Conservation (phyloP, 2,113 vertebrate species). For the Caranx ignobilis region DNA sequence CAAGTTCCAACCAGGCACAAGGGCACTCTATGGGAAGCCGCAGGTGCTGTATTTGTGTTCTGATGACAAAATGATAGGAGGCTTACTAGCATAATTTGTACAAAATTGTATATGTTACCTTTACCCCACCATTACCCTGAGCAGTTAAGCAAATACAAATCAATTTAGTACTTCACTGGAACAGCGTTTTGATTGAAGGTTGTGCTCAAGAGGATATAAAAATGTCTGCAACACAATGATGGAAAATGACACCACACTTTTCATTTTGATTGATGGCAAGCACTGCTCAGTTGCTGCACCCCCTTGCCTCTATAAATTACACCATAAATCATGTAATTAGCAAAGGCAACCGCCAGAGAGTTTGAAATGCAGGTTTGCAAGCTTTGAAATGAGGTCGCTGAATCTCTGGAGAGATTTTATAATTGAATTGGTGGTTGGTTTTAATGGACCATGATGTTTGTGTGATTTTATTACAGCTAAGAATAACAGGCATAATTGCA, state of each 20-base stretch:
- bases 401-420: conserved; percentile 53
- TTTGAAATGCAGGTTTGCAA: conserved; percentile 39
- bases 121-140: conserved; percentile 16
- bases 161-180: not conserved
- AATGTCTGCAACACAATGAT: conserved; percentile 10
- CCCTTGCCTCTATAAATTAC: conserved; percentile 54
- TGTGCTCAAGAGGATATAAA: conserved; percentile 25
- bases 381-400: conserved; percentile 55
- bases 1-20: not conserved
- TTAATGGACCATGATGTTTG: conserved; percentile 64
- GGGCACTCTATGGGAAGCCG: not conserved
- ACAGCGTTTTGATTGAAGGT: conserved; percentile 34
- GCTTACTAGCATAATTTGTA: conserved; percentile 21
- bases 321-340: conserved; percentile 73
- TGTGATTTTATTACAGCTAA: conserved; percentile 53
- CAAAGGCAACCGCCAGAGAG: conserved; percentile 35
- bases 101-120: conserved; percentile 18
- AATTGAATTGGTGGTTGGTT: conserved; percentile 48
- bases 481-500: conserved; percentile 31
- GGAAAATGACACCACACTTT: conserved; percentile 48
- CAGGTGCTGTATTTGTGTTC: conserved; percentile 22
- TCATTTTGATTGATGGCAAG: conserved; percentile 64
- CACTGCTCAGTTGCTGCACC: conserved; percentile 37
- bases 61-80: conserved; percentile 25
- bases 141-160: conserved; percentile 11